Conservation (phyloP, 2,113 vertebrate species). For the Fulica atra region DNA sequence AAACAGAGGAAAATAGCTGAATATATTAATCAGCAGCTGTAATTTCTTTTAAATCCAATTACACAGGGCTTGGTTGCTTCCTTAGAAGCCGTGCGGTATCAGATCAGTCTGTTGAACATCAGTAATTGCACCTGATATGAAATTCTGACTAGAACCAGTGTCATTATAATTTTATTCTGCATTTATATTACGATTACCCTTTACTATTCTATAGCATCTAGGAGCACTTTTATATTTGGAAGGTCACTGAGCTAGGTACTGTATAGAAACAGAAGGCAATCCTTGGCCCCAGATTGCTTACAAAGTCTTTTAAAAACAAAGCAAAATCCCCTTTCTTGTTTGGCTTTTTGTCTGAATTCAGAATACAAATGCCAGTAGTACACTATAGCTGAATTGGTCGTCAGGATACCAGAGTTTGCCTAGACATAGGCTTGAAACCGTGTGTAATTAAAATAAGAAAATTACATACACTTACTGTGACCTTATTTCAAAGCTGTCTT, state of each 20-base stretch:
- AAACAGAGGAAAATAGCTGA: background rate
- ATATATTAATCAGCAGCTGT: background rate
- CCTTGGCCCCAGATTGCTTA: background rate
- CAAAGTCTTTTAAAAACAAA: background rate
- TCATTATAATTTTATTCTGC: background rate
- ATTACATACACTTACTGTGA: background rate
- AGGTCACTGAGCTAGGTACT: background rate
- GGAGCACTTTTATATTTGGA: background rate
- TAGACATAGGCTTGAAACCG: background rate
- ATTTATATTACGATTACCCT: background rate
- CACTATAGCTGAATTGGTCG: background rate
- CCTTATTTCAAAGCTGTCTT: conserved; percentile 6
- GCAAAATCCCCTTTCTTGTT: background rate
- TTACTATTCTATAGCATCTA: background rate
- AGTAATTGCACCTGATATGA: background rate
- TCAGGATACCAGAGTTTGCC: background rate
- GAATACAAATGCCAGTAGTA: background rate
- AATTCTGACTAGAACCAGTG: background rate
- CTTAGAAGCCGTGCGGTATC: background rate
- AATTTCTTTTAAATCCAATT: background rate
- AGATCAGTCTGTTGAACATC: background rate
- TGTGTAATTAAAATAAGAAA: background rate
- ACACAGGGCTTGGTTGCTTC: background rate
- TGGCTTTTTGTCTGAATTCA: background rate
- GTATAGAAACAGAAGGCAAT: background rate